Evolutionary conservation across 2,113 vertebrate genomes (phyloP).

Genomic region (Neofelis nebulosa): DNA sequence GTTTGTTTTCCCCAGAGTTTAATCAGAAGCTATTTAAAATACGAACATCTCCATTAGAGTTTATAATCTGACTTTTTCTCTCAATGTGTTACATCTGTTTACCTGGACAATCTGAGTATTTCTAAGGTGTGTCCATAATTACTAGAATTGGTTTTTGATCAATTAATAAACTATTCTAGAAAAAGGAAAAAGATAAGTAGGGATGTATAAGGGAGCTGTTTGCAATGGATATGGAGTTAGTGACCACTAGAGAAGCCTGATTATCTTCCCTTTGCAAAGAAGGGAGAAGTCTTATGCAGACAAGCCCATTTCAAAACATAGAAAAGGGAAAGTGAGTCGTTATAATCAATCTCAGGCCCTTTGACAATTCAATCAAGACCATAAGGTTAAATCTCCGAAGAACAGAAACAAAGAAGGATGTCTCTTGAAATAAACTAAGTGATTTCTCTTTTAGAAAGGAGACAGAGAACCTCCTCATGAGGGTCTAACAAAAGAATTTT

Average conservation of each 20-base stretch:
- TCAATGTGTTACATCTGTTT: background rate
- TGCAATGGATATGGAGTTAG: background rate
- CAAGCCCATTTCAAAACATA: background rate
- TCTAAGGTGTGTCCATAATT: background rate
- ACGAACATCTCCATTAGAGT: background rate
- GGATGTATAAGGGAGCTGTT: background rate
- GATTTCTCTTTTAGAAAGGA: slow-evolving; percentile 30
- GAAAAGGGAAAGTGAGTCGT: slow-evolving; percentile 22
- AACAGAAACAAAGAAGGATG: background rate
- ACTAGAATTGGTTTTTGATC: background rate
- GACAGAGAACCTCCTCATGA: background rate
- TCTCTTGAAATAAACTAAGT: slow-evolving; percentile 27
- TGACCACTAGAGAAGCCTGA: background rate
- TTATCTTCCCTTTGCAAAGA: background rate
- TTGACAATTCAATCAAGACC: background rate
- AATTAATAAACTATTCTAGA: background rate
- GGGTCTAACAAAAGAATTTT: slow-evolving; percentile 19
- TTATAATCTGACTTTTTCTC: background rate
- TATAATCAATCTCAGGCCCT: background rate
- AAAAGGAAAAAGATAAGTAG: background rate
- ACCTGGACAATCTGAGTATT: background rate
- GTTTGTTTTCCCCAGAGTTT: background rate
- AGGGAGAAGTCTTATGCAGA: background rate
- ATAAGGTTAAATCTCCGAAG: background rate
- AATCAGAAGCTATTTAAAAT: slow-evolving; percentile 6